These are phyloP conservation scores for Dreissena rostriformis DNA, from an alignment of 1,140 invertebrate species.

Conservation along the genomic window DNA sequence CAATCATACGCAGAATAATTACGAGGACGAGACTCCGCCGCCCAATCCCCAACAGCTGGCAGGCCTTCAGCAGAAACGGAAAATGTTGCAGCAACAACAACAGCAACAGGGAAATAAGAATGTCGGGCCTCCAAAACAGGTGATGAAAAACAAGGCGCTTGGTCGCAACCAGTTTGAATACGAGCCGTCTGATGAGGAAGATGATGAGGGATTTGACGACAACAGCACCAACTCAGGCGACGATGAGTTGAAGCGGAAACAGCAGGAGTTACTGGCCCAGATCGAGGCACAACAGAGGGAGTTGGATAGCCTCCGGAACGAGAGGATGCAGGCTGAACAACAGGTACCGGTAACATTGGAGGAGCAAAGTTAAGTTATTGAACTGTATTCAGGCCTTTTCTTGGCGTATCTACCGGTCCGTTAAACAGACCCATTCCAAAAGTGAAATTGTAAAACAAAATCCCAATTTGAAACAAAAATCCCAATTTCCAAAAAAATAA, in stretches of 20 bases:
- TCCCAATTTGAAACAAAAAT: too few species aligned
- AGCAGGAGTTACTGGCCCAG: slow-evolving; percentile 51
- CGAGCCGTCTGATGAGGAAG: slow-evolving; percentile 28
- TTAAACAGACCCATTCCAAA: too few species aligned
- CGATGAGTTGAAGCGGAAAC: slow-evolving; percentile 43
- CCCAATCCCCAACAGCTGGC: slow-evolving; percentile 25
- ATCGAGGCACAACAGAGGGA: slow-evolving; percentile 44
- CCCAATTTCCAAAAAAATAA: too few species aligned
- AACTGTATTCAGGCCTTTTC: not conserved
- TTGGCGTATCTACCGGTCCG: too few species aligned
- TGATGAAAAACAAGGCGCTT: not conserved
- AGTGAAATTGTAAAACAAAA: too few species aligned
- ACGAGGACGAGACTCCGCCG: slow-evolving; percentile 41
- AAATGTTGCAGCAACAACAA: slow-evolving; percentile 30
- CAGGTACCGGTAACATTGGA: slow-evolving; percentile 21
- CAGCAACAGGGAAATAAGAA: slow-evolving; percentile 27
- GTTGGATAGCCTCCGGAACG: slow-evolving; percentile 33
- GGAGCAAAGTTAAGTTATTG: not conserved
- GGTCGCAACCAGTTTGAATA: slow-evolving; percentile 11
- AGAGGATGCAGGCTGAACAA: slow-evolving; percentile 29
- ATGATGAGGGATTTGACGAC: slow-evolving; percentile 41
- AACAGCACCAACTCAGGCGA: not conserved
- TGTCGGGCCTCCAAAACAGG: not conserved
- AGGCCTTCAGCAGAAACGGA: slow-evolving; percentile 45
- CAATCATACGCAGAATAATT: not conserved